Percentiles rank a stretch among this genome's conserved stretches.
Conservation (phyloP, 1,140 invertebrate species). For the Chelonus insularis region DNA sequence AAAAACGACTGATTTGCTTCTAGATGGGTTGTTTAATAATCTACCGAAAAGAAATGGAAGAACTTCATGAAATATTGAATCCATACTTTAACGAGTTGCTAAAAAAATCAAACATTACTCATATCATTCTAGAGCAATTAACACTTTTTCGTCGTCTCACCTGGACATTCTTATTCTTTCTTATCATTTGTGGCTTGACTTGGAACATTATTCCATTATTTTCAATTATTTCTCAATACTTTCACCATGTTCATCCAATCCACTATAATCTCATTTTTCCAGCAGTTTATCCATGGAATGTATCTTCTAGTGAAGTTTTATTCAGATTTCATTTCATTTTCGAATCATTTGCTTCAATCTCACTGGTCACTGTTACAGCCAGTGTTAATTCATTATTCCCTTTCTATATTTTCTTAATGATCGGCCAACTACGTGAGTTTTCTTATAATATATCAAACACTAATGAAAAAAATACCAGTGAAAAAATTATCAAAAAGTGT, state of each 20-base stretch:
- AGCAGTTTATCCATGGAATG: constrained; percentile 14
- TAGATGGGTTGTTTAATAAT: not conserved
- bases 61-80: not conserved
- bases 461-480: not conserved
- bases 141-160: not conserved
- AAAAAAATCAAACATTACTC: not conserved
- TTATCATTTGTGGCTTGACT: not conserved
- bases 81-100: not conserved
- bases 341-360: constrained; percentile 2
- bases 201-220: not conserved
- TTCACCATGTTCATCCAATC: not conserved
- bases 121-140: not conserved
- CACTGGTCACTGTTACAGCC: constrained; percentile 2
- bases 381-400: constrained; percentile 10
- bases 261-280: constrained; percentile 10
- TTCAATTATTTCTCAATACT: constrained; percentile 1
- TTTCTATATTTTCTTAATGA: constrained; percentile 17
- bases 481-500: not conserved
- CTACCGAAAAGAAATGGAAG: not conserved
- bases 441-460: constrained; percentile 2
- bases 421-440: constrained; percentile 9
- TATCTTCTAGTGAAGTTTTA: not conserved
- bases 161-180: not conserved
- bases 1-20: too few species aligned
- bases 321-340: constrained; percentile 13